Evolutionary conservation across 2,113 vertebrate genomes (phyloP).

Genomic region (Eubucco bourcierii): DNA sequence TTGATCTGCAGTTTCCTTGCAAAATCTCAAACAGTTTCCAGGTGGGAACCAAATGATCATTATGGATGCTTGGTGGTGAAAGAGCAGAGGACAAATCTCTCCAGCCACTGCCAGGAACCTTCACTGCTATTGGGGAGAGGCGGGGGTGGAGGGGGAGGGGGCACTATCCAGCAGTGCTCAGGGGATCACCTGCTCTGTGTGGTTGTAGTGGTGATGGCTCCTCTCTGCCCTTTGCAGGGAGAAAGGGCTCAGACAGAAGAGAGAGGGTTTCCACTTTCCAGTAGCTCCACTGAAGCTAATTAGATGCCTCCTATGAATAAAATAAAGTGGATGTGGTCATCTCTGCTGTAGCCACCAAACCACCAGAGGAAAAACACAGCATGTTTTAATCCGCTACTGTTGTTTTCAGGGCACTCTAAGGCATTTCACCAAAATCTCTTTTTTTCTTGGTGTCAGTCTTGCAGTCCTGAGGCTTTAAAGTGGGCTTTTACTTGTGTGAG

Average conservation of each 20-base stretch:
- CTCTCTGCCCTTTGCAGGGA: background rate
- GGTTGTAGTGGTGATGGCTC: background rate
- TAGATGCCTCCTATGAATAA: background rate
- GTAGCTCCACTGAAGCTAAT: accelerated
- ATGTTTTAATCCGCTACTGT: background rate
- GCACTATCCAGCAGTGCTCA: accelerated
- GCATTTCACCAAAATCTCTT: background rate
- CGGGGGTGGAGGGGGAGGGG: too few species aligned
- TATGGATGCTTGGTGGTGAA: background rate
- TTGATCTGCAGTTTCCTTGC: background rate
- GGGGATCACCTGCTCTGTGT: background rate
- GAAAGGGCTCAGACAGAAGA: background rate
- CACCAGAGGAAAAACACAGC: background rate
- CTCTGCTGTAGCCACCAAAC: background rate
- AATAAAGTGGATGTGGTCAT: background rate
- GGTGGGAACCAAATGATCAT: background rate
- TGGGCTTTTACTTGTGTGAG: background rate
- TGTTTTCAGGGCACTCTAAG: background rate
- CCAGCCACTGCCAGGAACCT: background rate
- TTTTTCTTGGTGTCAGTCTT: background rate
- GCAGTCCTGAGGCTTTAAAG: background rate
- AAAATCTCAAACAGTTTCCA: background rate
- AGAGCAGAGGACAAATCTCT: background rate
- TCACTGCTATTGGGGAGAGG: background rate
- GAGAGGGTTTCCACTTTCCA: too few species aligned